phyloP scores from a whole-genome alignment of 1,140 invertebrate genomes.

The Pogonomyrmex californicus region DNA sequence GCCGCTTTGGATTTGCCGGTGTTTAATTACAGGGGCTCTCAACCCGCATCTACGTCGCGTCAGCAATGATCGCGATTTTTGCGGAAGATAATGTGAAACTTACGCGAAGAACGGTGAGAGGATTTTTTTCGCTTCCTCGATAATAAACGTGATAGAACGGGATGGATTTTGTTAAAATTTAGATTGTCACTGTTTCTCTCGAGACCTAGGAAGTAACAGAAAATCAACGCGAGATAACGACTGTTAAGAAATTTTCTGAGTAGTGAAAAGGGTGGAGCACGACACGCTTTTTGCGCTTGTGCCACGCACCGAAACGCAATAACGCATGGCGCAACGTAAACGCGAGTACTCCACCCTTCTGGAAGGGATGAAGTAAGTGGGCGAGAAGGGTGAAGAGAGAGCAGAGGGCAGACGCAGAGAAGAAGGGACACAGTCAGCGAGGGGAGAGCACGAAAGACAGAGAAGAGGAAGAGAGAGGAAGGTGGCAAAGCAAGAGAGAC shows the following conservation, averaged over 20 bases:
- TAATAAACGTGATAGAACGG: neutral
- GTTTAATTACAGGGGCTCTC: slow-evolving; percentile 79
- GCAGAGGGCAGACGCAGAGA: neutral
- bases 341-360: slow-evolving; percentile 70
- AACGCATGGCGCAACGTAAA: slow-evolving; percentile 75
- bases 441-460: neutral
- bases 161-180: neutral
- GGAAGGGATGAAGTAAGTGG: slow-evolving; percentile 63
- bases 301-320: slow-evolving; percentile 74
- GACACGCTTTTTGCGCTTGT: slow-evolving; percentile 70
- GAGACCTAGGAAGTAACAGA: neutral
- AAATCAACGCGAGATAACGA: neutral
- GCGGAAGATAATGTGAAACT: neutral
- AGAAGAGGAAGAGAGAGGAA: slow-evolving; percentile 50
- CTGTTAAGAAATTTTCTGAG: slow-evolving; percentile 33
- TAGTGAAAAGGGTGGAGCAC: slow-evolving; percentile 44
- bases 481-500: slow-evolving; percentile 19
- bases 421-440: slow-evolving; percentile 47
- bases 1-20: slow-evolving; percentile 79
- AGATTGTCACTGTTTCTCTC: neutral
- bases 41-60: slow-evolving; percentile 13
- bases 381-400: slow-evolving; percentile 2
- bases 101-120: too few species aligned
- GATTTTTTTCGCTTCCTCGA: neutral
- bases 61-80: neutral